Conservation (phyloP, 1,140 invertebrate species). For the Tetraneura akinire region DNA sequence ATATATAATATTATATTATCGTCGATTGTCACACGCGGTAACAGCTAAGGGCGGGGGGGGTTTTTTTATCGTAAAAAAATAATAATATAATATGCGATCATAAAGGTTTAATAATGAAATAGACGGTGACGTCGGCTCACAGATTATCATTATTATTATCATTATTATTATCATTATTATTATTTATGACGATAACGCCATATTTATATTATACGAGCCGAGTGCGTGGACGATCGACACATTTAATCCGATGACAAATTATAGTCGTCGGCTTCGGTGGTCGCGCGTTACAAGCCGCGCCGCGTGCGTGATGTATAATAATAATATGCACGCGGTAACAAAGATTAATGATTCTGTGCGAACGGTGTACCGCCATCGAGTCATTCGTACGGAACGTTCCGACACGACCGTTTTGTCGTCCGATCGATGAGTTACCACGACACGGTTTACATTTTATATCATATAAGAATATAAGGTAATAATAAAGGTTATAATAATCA, state of each 20-base stretch:
- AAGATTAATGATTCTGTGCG: conserved; percentile 31
- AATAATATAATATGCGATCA: no score
- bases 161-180: no score
- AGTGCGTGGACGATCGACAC: conserved; percentile 17
- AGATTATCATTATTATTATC: no score
- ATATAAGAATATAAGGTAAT: no score
- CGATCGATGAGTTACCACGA: conserved; percentile 27
- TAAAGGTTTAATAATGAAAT: conserved; percentile 2
- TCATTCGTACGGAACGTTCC: conserved; percentile 26
- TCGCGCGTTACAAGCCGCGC: background rate
- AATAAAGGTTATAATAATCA: no score
- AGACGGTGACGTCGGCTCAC: background rate
- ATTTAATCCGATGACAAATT: conserved; percentile 49
- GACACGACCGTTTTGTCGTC: conserved; percentile 29
- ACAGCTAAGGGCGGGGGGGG: no score
- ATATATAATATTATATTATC: no score
- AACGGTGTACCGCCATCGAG: conserved; percentile 2
- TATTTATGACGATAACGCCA: conserved; percentile 20
- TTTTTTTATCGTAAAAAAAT: no score
- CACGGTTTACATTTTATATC: background rate
- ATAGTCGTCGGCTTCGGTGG: conserved; percentile 4
- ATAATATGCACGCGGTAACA: background rate
- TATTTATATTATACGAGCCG: conserved; percentile 9
- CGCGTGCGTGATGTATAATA: background rate
- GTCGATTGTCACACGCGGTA: no score